phyloP scores from a whole-genome alignment of 2,113 vertebrate species.

The Azemiops feae region DNA sequence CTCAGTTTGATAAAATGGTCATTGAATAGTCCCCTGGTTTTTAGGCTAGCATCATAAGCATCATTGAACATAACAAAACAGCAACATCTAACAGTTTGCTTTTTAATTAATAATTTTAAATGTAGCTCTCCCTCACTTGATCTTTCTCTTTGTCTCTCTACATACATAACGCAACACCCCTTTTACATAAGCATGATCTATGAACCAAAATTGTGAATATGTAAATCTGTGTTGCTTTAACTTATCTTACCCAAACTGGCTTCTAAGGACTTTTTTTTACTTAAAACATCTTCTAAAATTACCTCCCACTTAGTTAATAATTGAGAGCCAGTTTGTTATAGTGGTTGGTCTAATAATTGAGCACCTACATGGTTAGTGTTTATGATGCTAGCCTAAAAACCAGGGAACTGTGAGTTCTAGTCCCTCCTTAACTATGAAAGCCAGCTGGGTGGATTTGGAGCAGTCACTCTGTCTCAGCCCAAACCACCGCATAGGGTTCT shows the following conservation, averaged over 20 bases:
- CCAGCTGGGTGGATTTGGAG: too few species aligned
- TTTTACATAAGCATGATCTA: not conserved
- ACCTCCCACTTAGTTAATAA: not conserved
- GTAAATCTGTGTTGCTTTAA: not conserved
- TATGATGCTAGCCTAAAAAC: too few species aligned
- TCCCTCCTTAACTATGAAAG: too few species aligned
- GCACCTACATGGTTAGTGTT: too few species aligned
- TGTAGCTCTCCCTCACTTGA: not conserved
- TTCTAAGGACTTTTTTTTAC: not conserved
- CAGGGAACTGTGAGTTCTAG: too few species aligned
- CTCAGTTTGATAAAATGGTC: constrained; percentile 41
- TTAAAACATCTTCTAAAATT: not conserved
- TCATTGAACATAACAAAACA: not conserved
- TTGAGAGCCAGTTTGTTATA: not conserved
- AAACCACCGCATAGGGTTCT: too few species aligned
- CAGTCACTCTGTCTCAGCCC: too few species aligned
- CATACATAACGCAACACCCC: not conserved
- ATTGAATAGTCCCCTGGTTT: not conserved
- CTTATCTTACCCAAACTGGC: not conserved
- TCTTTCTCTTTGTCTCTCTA: not conserved
- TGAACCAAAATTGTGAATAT: not conserved
- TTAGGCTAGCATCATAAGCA: too few species aligned
- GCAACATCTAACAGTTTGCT: not conserved
- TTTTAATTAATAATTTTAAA: not conserved
- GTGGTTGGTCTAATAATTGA: not conserved